These are phyloP conservation scores for Meloidogyne chitwoodi DNA, from an alignment of 1,140 invertebrate species.

Conservation along the genomic window DNA sequence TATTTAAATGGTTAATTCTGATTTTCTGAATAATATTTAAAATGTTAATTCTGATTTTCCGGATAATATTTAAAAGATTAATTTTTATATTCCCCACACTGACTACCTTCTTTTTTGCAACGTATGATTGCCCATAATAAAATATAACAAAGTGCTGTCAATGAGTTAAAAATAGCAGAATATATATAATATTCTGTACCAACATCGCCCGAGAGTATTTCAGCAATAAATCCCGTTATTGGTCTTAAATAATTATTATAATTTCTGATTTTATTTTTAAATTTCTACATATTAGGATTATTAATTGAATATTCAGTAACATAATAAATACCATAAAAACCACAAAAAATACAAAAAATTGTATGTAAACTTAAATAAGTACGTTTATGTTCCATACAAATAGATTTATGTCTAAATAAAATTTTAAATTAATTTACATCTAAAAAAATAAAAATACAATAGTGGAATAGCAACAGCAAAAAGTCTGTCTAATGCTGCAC, in stretches of 20 bases:
- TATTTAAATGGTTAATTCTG: too few species aligned
- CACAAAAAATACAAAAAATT: not conserved
- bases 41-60: too few species aligned
- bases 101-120: conserved; percentile 16
- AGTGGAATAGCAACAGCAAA: conserved; percentile 1
- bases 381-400: not conserved
- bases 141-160: not conserved
- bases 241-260: conserved; percentile 3
- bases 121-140: not conserved
- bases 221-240: not conserved
- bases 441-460: not conserved
- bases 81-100: too few species aligned
- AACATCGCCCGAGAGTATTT: not conserved
- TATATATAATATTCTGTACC: not conserved
- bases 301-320: not conserved
- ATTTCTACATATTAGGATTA: conserved; percentile 1
- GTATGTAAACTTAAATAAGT: not conserved
- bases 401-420: not conserved
- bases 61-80: not conserved
- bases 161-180: not conserved
- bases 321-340: not conserved
- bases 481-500: conserved; percentile 5
- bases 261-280: not conserved
- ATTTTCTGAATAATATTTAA: too few species aligned
- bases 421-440: not conserved